Conservation (phyloP, 2,797 vertebrate species). For the Macrochelys suwanniensis region DNA sequence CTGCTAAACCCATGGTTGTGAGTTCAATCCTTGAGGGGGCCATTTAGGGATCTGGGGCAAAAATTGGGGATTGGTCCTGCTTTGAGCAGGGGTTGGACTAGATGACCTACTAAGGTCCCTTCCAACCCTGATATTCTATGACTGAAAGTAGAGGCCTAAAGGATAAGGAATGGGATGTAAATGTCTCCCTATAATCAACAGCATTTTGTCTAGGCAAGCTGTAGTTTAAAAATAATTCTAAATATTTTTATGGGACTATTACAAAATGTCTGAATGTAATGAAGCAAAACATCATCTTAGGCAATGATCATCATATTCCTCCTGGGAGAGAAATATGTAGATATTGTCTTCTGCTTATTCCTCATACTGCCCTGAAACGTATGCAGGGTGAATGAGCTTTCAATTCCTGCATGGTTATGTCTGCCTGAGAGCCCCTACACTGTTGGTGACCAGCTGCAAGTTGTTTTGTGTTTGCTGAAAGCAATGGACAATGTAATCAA, state of each 20-base stretch:
- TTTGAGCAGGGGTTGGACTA: too few species aligned
- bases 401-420: background rate
- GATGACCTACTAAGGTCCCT: too few species aligned
- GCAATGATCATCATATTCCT: background rate
- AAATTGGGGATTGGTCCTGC: too few species aligned
- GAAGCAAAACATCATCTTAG: background rate
- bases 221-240: background rate
- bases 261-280: background rate
- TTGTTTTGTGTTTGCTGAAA: background rate
- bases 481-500: background rate
- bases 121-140: background rate
- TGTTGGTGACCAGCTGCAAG: background rate
- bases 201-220: background rate
- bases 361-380: background rate
- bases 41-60: too few species aligned
- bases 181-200: background rate
- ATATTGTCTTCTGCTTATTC: conserved; percentile 8
- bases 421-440: background rate
- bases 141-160: background rate
- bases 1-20: too few species aligned
- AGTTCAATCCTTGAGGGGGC: too few species aligned
- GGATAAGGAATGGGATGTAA: background rate
- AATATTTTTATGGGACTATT: background rate
- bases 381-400: background rate
- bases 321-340: background rate